A percentile compares a stretch with the other conserved stretches of the same genome.
Conservation (phyloP, 2,113 vertebrate genomes). For the Spea multiplicata region DNA sequence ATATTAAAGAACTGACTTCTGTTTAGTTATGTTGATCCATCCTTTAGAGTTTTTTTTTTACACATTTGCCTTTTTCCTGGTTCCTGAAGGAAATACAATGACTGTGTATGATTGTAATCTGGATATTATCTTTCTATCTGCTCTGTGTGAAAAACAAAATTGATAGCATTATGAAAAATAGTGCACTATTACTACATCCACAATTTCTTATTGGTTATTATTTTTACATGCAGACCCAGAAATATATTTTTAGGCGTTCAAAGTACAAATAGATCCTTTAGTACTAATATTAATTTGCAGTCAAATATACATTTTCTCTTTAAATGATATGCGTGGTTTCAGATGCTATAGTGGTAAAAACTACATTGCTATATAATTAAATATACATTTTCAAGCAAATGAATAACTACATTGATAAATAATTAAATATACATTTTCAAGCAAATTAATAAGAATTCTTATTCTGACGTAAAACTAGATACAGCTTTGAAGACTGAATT, state of each 20-base stretch:
- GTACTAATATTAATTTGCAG: conserved; percentile 12
- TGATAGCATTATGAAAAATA: conserved; percentile 15
- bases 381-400: too few relatives aligned
- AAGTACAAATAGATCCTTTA: conserved; percentile 20
- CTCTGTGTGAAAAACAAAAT: conserved; percentile 5
- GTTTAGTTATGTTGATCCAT: too few relatives aligned
- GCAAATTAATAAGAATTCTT: too few relatives aligned
- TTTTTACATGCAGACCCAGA: conserved; percentile 15
- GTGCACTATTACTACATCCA: not conserved
- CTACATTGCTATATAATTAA: too few relatives aligned
- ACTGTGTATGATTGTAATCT: not conserved
- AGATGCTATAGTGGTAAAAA: too few relatives aligned
- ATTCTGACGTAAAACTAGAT: too few relatives aligned
- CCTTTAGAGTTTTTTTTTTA: not conserved
- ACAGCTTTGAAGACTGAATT: too few relatives aligned
- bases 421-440: too few relatives aligned
- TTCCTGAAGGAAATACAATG: not conserved
- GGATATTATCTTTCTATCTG: not conserved
- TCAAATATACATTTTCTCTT: not conserved
- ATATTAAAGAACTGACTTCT: too few relatives aligned
- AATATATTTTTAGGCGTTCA: conserved; percentile 8
- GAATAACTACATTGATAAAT: too few relatives aligned
- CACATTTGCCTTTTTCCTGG: not conserved
- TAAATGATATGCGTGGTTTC: not conserved
- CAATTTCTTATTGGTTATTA: conserved; percentile 12